A percentile compares a stretch with the other conserved stretches of the same genome.
Conservation (phyloP, 2,888 invertebrate species). For the Caenorhabditis sp. region DNA sequence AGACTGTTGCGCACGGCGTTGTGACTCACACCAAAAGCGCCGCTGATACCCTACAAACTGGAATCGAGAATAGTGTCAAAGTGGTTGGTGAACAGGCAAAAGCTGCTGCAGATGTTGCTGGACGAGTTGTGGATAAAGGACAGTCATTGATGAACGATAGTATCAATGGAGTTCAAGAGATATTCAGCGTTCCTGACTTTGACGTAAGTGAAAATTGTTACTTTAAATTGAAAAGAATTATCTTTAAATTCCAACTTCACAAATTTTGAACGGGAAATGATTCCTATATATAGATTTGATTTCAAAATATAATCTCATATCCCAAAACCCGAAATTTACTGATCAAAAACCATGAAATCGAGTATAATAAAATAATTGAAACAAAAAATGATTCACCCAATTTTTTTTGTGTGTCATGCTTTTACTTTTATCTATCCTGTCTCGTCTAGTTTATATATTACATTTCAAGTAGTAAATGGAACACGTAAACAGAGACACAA, state of each 20-base stretch:
- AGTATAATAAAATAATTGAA: too few species aligned
- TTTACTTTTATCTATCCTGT: neutral
- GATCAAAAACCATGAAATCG: neutral
- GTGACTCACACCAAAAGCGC: constrained; percentile 71
- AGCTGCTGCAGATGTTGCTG: constrained; percentile 44
- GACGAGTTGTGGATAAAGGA: constrained; percentile 49
- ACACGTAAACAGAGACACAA: neutral
- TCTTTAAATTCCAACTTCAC: too few species aligned
- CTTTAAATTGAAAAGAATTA: too few species aligned
- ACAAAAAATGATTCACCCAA: constrained; percentile 16
- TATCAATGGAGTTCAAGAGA: constrained; percentile 48
- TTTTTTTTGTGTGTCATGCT: too few species aligned
- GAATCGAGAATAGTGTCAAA: constrained; percentile 68
- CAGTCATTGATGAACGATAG: constrained; percentile 50
- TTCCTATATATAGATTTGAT: too few species aligned
- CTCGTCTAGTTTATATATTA: too few species aligned
- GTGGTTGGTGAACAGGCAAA: constrained; percentile 56
- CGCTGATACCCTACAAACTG: constrained; percentile 67
- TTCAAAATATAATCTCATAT: too few species aligned
- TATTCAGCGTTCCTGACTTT: constrained; percentile 47
- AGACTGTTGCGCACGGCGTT: constrained; percentile 68
- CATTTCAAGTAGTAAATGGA: neutral
- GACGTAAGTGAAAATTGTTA: too few species aligned
- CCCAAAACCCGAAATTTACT: too few species aligned
- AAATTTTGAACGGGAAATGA: too few species aligned